Conservation (phyloP, 1,140 invertebrate genomes). For the Ditylenchus dipsaci region DNA sequence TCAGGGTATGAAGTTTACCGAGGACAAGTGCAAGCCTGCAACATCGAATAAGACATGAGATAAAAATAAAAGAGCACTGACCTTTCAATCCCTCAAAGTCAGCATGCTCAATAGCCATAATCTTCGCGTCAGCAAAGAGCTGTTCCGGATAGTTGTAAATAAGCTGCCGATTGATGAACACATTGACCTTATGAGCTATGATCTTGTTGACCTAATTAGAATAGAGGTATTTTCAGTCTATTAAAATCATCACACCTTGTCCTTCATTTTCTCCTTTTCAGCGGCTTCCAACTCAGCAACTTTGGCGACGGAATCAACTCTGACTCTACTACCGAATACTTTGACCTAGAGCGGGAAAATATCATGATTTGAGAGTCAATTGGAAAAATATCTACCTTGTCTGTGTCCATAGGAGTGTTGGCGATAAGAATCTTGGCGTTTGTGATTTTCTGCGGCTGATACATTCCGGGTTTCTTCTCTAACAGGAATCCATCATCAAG, state of each 20-base stretch:
- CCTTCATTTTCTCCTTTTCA: slow-evolving; percentile 99
- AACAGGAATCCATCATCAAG: slow-evolving; percentile 95
- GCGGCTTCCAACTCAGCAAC: slow-evolving; percentile 94
- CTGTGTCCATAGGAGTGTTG: slow-evolving; percentile 99
- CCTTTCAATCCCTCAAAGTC: slow-evolving; percentile 98
- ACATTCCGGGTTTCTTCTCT: slow-evolving; percentile 86
- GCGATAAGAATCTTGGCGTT: slow-evolving; percentile 94
- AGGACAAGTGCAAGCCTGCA: background rate
- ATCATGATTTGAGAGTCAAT: background rate
- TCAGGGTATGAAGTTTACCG: background rate
- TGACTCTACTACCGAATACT: slow-evolving; percentile 93
- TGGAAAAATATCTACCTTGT: slow-evolving; percentile 72
- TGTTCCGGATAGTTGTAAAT: slow-evolving; percentile 99
- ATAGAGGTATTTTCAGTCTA: too few species aligned
- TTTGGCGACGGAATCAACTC: slow-evolving; percentile 94
- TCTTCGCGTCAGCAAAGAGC: slow-evolving; percentile 90
- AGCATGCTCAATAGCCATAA: slow-evolving; percentile 99
- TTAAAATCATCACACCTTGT: too few species aligned
- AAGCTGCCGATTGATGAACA: slow-evolving; percentile 97
- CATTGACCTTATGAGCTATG: slow-evolving; percentile 87
- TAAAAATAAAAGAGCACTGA: slow-evolving; percentile 69
- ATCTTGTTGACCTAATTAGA: slow-evolving; percentile 71
- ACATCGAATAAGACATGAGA: background rate
- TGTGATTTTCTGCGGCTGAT: slow-evolving; percentile 82
- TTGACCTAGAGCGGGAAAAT: slow-evolving; percentile 35